These are phyloP conservation scores for Atherinomorus stipes DNA, from an alignment of 2,113 vertebrate species.

Conservation along the genomic window DNA sequence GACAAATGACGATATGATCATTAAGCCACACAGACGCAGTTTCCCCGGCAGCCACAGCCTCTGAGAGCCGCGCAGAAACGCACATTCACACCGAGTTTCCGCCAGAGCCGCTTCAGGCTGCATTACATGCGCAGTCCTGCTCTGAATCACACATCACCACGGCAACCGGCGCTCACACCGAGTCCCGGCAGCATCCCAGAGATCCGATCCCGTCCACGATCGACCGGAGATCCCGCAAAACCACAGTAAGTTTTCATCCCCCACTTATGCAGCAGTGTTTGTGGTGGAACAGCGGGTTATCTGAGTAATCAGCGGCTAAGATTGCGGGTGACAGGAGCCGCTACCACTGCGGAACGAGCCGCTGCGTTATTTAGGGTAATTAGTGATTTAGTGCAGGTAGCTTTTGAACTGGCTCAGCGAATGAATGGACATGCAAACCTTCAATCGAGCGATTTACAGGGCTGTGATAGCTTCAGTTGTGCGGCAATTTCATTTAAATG, in stretches of 20 bases:
- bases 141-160: conserved; percentile 75
- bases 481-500: conserved; percentile 1
- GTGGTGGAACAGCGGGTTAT: neutral
- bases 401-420: neutral
- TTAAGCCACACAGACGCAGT: conserved; percentile 20
- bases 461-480: neutral
- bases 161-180: conserved; percentile 74
- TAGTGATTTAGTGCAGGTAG: conserved; percentile 1
- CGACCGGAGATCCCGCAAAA: conserved; percentile 37
- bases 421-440: neutral
- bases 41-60: conserved; percentile 6
- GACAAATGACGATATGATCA: conserved; percentile 18
- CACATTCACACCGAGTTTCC: conserved; percentile 36
- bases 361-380: neutral
- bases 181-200: conserved; percentile 61
- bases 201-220: conserved; percentile 49
- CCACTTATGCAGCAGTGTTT: neutral
- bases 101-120: conserved; percentile 50
- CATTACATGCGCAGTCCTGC: conserved; percentile 73
- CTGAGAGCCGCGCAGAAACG: conserved; percentile 21
- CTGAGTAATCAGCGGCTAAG: neutral
- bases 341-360: neutral
- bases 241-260: conserved; percentile 67
- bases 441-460: neutral
- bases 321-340: neutral